Evolutionary conservation across 2,888 invertebrate species (phyloP).

Genomic region (Acheta domesticus): DNA sequence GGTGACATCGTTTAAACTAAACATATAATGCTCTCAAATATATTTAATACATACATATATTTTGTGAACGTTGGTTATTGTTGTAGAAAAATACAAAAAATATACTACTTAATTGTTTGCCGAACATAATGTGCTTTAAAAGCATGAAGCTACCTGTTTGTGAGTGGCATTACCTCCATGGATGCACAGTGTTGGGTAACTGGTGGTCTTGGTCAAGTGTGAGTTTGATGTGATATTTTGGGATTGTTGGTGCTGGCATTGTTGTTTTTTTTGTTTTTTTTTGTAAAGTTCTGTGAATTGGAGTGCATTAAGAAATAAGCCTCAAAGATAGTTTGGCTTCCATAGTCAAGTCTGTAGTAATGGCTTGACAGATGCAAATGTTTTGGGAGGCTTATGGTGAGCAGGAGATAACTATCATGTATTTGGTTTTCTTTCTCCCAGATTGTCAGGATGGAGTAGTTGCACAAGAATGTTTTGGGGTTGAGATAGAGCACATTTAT

Average conservation of each 20-base stretch:
- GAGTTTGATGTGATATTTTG: neutral
- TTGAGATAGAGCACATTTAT: too few species aligned
- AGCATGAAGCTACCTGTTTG: slow-evolving; percentile 18
- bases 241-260: neutral
- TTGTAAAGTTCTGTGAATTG: neutral
- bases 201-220: neutral
- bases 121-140: neutral
- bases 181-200: slow-evolving; percentile 18
- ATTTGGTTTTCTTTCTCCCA: neutral
- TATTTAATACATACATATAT: slow-evolving; percentile 35
- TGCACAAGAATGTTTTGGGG: too few species aligned
- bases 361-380: neutral
- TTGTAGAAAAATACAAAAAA: slow-evolving; percentile 35
- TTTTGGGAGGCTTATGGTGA: neutral
- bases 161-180: neutral
- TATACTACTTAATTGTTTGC: slow-evolving; percentile 32
- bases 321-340: neutral
- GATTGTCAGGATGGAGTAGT: too few species aligned
- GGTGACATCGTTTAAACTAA: slow-evolving; percentile 20
- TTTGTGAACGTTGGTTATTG: slow-evolving; percentile 37
- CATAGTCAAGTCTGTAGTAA: neutral
- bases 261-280: neutral
- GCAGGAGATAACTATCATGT: neutral
- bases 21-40: slow-evolving; percentile 32
- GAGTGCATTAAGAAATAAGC: neutral